Evolutionary conservation across 2,113 vertebrate species (phyloP).

Genomic region (Pseudonaja textilis): DNA sequence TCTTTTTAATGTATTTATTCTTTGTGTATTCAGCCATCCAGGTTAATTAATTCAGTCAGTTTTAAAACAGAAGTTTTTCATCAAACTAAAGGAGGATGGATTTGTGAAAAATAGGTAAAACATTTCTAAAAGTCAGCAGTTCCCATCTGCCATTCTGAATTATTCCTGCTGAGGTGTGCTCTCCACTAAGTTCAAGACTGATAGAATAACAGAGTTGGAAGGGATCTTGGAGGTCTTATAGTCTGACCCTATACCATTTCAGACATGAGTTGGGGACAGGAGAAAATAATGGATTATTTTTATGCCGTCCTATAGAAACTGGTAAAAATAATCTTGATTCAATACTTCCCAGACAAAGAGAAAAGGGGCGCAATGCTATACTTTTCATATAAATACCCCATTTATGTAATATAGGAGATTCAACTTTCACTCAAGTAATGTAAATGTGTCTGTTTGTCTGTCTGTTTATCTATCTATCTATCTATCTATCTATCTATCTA

Average conservation of each 20-base stretch:
- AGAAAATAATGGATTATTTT: neutral
- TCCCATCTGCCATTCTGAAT: neutral
- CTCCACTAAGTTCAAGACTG: neutral
- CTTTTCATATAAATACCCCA: neutral
- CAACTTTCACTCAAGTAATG: neutral
- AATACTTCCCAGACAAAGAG: neutral
- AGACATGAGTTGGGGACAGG: neutral
- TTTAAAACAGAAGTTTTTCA: neutral
- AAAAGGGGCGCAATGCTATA: neutral
- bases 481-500: neutral
- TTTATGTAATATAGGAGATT: neutral
- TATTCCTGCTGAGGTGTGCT: neutral
- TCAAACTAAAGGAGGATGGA: neutral
- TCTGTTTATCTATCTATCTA: rapidly evolving
- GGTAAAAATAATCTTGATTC: neutral
- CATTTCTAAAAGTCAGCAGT: neutral
- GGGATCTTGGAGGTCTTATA: neutral
- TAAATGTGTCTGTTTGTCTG: neutral
- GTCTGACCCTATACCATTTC: neutral
- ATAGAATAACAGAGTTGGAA: neutral
- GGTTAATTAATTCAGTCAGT: neutral
- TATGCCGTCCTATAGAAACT: neutral
- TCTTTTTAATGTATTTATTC: neutral
- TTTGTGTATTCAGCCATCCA: neutral
- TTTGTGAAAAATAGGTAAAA: neutral